Percentiles rank a stretch among this genome's conserved stretches.
phyloP scores from a whole-genome alignment of 1,140 invertebrate genomes.

The Physella acuta region DNA sequence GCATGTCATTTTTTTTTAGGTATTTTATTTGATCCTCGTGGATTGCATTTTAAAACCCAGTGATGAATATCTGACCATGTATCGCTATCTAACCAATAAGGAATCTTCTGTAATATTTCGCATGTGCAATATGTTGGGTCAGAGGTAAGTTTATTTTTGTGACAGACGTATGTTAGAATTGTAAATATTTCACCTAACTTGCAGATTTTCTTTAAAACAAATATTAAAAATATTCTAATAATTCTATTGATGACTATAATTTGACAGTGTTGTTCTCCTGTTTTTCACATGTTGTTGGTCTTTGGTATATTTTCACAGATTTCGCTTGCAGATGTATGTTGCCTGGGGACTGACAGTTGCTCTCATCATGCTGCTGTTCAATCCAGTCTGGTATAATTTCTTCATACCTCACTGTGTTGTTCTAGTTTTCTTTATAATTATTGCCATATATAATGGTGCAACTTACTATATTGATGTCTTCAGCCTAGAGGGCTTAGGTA shows the following conservation, averaged over 20 bases:
- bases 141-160: conserved; percentile 34
- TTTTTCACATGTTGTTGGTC: background rate
- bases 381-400: conserved; percentile 40
- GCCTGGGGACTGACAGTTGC: conserved; percentile 37
- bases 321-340: conserved; percentile 31
- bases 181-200: too few species aligned
- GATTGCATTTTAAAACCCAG: conserved; percentile 32
- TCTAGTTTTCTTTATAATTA: conserved; percentile 31
- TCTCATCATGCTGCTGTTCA: conserved; percentile 32
- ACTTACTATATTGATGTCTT: conserved; percentile 53
- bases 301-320: conserved; percentile 29
- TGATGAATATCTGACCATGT: conserved; percentile 41
- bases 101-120: conserved; percentile 32
- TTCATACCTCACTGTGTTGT: conserved; percentile 41
- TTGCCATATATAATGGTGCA: conserved; percentile 44
- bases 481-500: conserved; percentile 32
- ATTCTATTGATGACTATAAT: too few species aligned
- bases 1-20: conserved; percentile 30
- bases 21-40: conserved; percentile 41
- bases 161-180: too few species aligned
- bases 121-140: conserved; percentile 39
- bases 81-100: conserved; percentile 37
- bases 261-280: background rate
- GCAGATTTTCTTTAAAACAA: too few species aligned
- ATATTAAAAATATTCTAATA: too few species aligned